phyloP scores from a whole-genome alignment of 1,140 invertebrate genomes.

The Rhagoletis zephyria region DNA sequence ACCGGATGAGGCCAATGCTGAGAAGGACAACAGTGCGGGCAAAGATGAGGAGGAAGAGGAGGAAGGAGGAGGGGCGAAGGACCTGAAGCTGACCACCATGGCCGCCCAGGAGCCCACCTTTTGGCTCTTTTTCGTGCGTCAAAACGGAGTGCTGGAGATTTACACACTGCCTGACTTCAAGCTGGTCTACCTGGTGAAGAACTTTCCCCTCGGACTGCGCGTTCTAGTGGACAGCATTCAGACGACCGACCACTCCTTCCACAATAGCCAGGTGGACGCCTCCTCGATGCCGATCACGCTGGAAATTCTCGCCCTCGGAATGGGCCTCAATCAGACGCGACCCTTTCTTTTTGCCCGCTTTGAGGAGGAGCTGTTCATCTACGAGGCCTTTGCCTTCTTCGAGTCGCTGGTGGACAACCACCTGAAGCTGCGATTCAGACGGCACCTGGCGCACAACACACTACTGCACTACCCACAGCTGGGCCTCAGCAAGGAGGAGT shows the following conservation, averaged over 20 bases:
- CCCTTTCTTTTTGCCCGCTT: conserved; percentile 87
- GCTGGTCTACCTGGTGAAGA: conserved; percentile 84
- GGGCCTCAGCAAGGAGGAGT: too few relatives aligned
- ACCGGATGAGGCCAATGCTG: conserved; percentile 76
- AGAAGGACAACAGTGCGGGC: conserved; percentile 71
- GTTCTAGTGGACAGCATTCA: conserved; percentile 77
- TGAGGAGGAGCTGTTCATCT: conserved; percentile 88
- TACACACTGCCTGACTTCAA: conserved; percentile 93
- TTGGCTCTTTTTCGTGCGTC: conserved; percentile 89
- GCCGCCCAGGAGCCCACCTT: conserved; percentile 88
- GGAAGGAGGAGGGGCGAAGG: conserved; percentile 83
- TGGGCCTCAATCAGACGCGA: conserved; percentile 84
- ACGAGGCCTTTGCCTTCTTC: too few relatives aligned
- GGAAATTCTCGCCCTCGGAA: conserved; percentile 87
- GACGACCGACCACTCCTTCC: too few relatives aligned
- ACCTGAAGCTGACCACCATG: conserved; percentile 81
- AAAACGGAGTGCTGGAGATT: conserved; percentile 92
- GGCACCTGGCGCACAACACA: conserved; percentile 80
- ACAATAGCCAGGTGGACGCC: too few relatives aligned
- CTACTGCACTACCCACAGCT: too few relatives aligned
- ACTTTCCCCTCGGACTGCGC: conserved; percentile 81
- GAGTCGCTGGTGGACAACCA: too few relatives aligned
- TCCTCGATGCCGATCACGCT: conserved; percentile 71
- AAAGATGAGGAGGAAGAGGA: conserved; percentile 69
- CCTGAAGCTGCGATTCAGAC: conserved; percentile 90